A percentile compares a stretch with the other conserved stretches of the same genome.
phyloP scores from a whole-genome alignment of 2,113 vertebrate genomes.

The Cettia cetti region DNA sequence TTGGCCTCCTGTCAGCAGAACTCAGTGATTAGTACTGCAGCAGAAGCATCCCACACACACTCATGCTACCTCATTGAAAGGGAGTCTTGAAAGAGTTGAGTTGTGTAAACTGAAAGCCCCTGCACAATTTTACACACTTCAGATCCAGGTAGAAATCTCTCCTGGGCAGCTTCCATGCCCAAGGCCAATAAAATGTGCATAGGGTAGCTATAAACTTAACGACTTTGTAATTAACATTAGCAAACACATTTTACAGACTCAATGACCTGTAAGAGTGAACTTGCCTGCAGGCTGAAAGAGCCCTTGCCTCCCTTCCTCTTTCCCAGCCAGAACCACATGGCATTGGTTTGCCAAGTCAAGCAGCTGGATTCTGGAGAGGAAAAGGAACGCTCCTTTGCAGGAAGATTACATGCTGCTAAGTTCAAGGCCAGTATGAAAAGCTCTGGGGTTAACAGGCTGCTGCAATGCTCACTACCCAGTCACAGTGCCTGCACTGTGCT shows the following conservation, averaged over 20 bases:
- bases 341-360: neutral
- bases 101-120: neutral
- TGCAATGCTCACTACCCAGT: neutral
- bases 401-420: neutral
- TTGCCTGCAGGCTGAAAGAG: neutral
- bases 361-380: neutral
- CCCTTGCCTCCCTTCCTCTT: neutral
- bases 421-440: neutral
- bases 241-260: constrained; percentile 40
- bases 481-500: neutral
- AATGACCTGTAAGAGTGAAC: constrained; percentile 4
- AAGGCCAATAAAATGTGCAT: neutral
- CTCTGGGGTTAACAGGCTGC: neutral
- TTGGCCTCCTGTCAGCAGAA: neutral
- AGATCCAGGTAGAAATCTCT: neutral
- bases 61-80: neutral
- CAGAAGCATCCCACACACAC: neutral
- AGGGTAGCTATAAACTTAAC: constrained; percentile 14
- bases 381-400: neutral
- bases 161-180: neutral
- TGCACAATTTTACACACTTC: neutral
- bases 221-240: constrained; percentile 39
- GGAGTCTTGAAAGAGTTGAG: neutral
- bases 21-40: neutral
- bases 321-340: neutral